Percentiles rank a stretch among this genome's conserved stretches.
Conservation (phyloP, 1,140 invertebrate genomes). For the Drosophila teissieri region DNA sequence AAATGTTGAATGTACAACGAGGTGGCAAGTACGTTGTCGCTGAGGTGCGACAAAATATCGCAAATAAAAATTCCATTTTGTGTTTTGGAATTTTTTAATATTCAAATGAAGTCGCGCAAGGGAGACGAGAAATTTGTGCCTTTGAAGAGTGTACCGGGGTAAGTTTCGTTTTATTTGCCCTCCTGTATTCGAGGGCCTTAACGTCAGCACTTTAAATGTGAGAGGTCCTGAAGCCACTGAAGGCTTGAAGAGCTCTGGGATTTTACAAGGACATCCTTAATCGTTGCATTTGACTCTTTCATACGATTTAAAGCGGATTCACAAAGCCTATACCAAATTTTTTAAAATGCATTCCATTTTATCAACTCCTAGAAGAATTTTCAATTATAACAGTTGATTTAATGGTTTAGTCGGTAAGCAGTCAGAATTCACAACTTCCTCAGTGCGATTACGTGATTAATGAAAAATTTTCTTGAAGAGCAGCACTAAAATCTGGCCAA, state of each 20-base stretch:
- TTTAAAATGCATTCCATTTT: too few relatives aligned
- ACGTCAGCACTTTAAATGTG: conserved; percentile 20
- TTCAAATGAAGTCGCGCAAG: conserved; percentile 72
- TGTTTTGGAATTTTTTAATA: conserved; percentile 83
- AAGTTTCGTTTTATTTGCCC: conserved; percentile 12
- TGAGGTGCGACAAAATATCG: conserved; percentile 83
- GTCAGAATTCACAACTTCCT: not conserved
- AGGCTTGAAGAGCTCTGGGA: conserved; percentile 13
- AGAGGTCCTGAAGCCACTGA: conserved; percentile 6
- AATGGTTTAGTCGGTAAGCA: not conserved
- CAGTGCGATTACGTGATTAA: not conserved
- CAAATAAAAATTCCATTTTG: conserved; percentile 83
- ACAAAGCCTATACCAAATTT: not conserved
- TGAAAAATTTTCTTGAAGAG: conserved; percentile 2
- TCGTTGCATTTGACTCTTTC: conserved; percentile 3
- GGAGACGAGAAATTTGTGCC: conserved; percentile 10
- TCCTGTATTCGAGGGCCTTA: conserved; percentile 13
- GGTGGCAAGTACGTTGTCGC: conserved; percentile 82
- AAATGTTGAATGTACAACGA: conserved; percentile 37
- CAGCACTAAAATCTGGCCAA: conserved; percentile 10
- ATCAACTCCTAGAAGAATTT: not conserved
- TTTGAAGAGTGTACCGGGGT: conserved; percentile 12
- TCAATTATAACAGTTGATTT: not conserved
- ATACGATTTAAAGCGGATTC: not conserved
- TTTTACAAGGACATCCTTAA: conserved; percentile 2